Percentiles rank a stretch among this genome's conserved stretches.
These are phyloP conservation scores for Macrosteles quadrilineatus DNA, from an alignment of 1,140 invertebrate genomes.

Conservation along the genomic window DNA sequence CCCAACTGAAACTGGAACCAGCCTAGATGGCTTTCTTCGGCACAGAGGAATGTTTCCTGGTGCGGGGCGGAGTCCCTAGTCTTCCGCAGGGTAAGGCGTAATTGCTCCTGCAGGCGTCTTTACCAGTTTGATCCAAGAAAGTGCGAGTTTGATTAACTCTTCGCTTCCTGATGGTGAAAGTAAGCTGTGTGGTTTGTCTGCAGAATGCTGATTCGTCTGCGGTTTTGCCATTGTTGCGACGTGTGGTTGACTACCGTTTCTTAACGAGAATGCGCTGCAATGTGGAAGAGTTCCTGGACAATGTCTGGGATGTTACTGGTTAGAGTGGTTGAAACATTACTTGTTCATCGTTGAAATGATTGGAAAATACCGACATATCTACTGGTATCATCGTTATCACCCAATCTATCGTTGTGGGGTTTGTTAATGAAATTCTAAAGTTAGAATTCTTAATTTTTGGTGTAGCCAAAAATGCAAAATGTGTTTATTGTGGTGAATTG, in stretches of 20 bases:
- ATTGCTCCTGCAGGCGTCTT: not conserved
- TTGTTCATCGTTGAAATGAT: too few relatives aligned
- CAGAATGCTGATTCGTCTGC: not conserved
- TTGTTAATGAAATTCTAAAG: too few relatives aligned
- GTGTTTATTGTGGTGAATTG: too few relatives aligned
- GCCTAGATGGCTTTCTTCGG: slow-evolving; percentile 6
- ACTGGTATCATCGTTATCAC: too few relatives aligned
- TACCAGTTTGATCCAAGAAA: not conserved
- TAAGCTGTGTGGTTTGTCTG: not conserved
- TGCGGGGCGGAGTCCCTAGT: not conserved
- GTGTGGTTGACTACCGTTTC: not conserved
- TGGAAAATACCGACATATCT: too few relatives aligned
- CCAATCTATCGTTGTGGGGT: too few relatives aligned
- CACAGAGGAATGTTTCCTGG: slow-evolving; percentile 1
- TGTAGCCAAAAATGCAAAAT: too few relatives aligned
- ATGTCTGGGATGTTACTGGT: too few relatives aligned
- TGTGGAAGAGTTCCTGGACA: too few relatives aligned
- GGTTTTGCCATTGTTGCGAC: not conserved
- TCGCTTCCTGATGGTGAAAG: slow-evolving; percentile 1
- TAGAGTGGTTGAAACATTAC: too few relatives aligned
- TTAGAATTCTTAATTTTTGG: too few relatives aligned
- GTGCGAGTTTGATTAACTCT: not conserved
- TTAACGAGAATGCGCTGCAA: slow-evolving; percentile 6
- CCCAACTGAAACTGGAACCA: not conserved
- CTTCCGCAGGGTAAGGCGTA: not conserved